These are phyloP conservation scores for Graphium colonna DNA, from an alignment of 2,888 invertebrate species.

Conservation along the genomic window DNA sequence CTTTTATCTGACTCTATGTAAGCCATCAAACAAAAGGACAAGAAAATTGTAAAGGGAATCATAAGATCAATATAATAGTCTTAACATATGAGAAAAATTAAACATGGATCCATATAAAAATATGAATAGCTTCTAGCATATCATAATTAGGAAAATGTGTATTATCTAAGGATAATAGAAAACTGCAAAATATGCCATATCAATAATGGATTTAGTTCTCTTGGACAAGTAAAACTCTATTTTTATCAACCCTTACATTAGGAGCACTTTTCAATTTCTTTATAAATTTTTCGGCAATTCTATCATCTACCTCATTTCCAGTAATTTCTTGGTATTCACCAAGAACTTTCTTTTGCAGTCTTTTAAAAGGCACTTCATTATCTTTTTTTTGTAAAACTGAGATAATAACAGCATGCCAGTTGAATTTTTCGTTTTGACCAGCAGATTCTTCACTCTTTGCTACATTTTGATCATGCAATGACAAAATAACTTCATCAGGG, in stretches of 20 bases:
- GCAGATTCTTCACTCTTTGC: constrained; percentile 58
- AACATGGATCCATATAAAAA: background rate
- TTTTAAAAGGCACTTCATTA: constrained; percentile 84
- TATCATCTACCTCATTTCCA: constrained; percentile 77
- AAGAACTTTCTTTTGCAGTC: constrained; percentile 87
- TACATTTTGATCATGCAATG: constrained; percentile 70
- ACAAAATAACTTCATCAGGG: constrained; percentile 50
- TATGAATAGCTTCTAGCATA: background rate
- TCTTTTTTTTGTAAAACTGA: constrained; percentile 74
- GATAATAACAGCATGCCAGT: constrained; percentile 73
- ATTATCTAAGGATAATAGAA: background rate
- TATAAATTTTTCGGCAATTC: constrained; percentile 84
- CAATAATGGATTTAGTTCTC: constrained; percentile 27
- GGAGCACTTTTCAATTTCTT: constrained; percentile 85
- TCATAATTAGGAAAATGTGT: constrained; percentile 5
- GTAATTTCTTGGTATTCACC: constrained; percentile 80
- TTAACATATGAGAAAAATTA: background rate
- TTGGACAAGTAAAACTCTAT: constrained; percentile 73
- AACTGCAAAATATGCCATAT: background rate
- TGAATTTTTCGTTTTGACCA: constrained; percentile 56
- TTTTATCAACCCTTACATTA: constrained; percentile 82
- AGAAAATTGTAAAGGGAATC: background rate
- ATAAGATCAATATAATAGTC: background rate
- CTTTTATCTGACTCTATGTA: constrained; percentile 1
- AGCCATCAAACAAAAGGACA: background rate